phyloP scores from a whole-genome alignment of 2,113 vertebrate genomes.

The Agelaius phoeniceus region DNA sequence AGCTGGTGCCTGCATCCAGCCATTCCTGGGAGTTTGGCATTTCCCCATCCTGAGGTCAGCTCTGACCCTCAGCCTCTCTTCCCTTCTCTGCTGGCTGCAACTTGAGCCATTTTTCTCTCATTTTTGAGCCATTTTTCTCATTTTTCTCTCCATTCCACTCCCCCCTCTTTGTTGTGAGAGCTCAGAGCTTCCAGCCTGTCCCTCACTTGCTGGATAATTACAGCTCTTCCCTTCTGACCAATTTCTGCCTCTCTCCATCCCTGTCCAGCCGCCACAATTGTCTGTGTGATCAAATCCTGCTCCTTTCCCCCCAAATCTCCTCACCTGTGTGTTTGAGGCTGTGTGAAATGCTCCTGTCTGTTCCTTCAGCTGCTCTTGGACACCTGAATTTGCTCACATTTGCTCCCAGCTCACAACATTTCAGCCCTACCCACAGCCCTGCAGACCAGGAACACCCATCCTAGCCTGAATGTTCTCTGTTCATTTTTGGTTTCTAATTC shows the following conservation, averaged over 20 bases:
- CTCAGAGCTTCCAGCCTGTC: background rate
- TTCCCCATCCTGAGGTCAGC: background rate
- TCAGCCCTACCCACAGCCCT: background rate
- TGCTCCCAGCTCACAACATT: background rate
- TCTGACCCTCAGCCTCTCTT: background rate
- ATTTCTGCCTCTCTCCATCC: background rate
- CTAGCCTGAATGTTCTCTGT: background rate
- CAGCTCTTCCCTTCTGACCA: background rate
- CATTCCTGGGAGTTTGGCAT: accelerated
- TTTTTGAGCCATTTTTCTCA: background rate
- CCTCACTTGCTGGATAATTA: background rate
- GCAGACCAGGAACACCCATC: background rate
- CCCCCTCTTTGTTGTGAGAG: background rate
- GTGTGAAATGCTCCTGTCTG: background rate
- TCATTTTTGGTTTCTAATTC: background rate
- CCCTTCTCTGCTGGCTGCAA: background rate
- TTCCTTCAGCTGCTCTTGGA: background rate
- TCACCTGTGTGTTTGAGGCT: background rate
- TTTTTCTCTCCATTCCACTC: background rate
- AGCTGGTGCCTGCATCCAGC: background rate
- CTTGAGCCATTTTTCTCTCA: background rate
- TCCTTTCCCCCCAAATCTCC: background rate
- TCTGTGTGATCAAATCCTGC: background rate
- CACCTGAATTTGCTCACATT: background rate
- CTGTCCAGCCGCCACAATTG: background rate